Base-by-base conservation (phyloP, 2,113 vertebrate genomes). In the Microcebus tavaratra region DNA sequence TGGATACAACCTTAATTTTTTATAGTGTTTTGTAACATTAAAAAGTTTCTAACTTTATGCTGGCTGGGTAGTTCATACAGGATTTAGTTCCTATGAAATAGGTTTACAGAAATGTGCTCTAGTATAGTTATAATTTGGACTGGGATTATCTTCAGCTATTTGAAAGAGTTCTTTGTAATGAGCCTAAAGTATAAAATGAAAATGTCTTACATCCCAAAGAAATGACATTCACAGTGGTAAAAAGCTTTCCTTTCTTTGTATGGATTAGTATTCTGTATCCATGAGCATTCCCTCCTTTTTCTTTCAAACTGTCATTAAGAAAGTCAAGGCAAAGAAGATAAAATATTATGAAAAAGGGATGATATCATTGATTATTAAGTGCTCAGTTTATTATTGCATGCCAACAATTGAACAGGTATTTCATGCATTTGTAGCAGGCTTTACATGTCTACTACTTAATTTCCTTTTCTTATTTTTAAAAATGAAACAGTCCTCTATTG, bases 121-220 rank as follows among this genome's bases (percentile, higher is more conserved):
- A 4, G 18, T 48, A 1, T 84, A 65, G 59, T 75, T 95, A 48
- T 59, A 82, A 89, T 39, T 88, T 73, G 50, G 39, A 80, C 67
- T 79, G 31, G 48, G 61, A 86, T 95, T 93, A 80, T 93, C 87
- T 91, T 94, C 68, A 90, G 55, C 75, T 88, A 87, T 93, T 96
- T 89, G 79, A 88, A 96, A 36, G 55, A 84, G 25, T 90, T 87
- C 75, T 96, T 97, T 93, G 76, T 97, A 89, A 94, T 89, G 39
- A 93, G 68, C 50, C 95, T 87, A n/a, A 86, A 82, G 63, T 93
- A 83, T 82, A 89, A 95, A 95, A 79, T 95, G 93, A 73, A 92
- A 86, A 82, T 94, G 70, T 72, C 85, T 57, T 67, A 53, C 55
- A 86, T 67, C 61, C 61, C 78, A 82, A 72, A 65, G 94, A 97